These are phyloP conservation scores for Neoseiulus cucumeris DNA, from an alignment of 1,140 invertebrate species.

Conservation along the genomic window DNA sequence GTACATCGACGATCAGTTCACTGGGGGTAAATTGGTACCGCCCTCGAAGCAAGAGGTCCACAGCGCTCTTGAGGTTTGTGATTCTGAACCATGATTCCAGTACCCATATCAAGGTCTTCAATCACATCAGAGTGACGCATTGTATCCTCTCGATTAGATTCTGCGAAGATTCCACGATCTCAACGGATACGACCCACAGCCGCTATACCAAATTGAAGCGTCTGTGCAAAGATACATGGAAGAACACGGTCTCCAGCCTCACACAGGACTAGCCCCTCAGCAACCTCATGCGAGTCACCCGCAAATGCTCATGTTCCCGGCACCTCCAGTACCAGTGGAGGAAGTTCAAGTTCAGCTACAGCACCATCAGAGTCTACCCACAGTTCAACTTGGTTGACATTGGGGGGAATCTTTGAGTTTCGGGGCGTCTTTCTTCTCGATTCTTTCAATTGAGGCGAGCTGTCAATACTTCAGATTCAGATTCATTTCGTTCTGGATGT, in stretches of 20 bases:
- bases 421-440: no score
- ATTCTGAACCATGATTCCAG: no score
- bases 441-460: no score
- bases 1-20: not conserved
- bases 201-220: not conserved
- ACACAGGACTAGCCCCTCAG: not conserved
- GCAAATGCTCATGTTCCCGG: no score
- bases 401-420: no score
- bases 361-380: no score
- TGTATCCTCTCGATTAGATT: not conserved
- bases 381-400: no score
- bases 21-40: not conserved
- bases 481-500: no score
- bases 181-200: not conserved
- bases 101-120: not conserved
- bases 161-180: not conserved
- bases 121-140: no score
- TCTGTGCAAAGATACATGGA: not conserved
- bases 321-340: no score
- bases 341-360: no score
- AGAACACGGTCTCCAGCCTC: not conserved
- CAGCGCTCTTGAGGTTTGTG: not conserved
- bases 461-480: no score
- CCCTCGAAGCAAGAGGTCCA: not conserved
- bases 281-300: not conserved